Evolutionary conservation across 2,797 vertebrate genomes (phyloP).

Genomic region (Hyperoplus lanceolatus): DNA sequence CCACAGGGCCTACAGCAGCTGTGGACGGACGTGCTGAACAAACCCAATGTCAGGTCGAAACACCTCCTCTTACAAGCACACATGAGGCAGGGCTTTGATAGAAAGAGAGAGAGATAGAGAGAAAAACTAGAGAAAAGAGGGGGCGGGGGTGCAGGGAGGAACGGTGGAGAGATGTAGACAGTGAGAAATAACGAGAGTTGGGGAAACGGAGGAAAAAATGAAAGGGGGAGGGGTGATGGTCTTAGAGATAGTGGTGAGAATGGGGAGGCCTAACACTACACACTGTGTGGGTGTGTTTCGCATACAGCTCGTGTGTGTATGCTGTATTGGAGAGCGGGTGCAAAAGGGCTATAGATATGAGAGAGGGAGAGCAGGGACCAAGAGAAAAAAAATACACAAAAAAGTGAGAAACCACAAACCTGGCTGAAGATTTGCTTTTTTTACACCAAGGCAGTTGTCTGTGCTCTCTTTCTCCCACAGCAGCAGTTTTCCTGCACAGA

Average conservation of each 20-base stretch:
- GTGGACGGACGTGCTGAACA: conserved; percentile 71
- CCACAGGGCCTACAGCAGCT: conserved; percentile 70
- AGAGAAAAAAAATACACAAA: conserved; percentile 49
- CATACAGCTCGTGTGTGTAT: conserved; percentile 16
- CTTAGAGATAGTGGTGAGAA: conserved; percentile 50
- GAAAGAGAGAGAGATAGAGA: background rate
- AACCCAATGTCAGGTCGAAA: conserved; percentile 76
- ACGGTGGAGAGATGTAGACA: conserved; percentile 42
- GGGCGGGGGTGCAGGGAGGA: background rate
- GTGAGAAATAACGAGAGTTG: conserved; percentile 63
- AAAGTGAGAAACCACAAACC: conserved; percentile 54
- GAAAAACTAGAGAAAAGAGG: background rate
- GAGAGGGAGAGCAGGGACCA: conserved; percentile 27
- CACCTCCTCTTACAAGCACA: conserved; percentile 64
- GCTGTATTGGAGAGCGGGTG: conserved; percentile 28
- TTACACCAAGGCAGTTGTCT: conserved; percentile 45
- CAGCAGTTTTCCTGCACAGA: conserved; percentile 44
- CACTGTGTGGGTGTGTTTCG: background rate
- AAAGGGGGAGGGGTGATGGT: conserved; percentile 33
- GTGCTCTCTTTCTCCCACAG: conserved; percentile 37
- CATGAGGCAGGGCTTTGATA: conserved; percentile 46
- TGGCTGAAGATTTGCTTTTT: conserved; percentile 36
- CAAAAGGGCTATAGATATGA: conserved; percentile 18
- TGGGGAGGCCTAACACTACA: conserved; percentile 8
- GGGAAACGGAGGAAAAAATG: conserved; percentile 51